Evolutionary conservation across 2,797 vertebrate species (phyloP), one percentile per base, ranked within the genome.

Genomic region (Balearica regulorum): DNA sequence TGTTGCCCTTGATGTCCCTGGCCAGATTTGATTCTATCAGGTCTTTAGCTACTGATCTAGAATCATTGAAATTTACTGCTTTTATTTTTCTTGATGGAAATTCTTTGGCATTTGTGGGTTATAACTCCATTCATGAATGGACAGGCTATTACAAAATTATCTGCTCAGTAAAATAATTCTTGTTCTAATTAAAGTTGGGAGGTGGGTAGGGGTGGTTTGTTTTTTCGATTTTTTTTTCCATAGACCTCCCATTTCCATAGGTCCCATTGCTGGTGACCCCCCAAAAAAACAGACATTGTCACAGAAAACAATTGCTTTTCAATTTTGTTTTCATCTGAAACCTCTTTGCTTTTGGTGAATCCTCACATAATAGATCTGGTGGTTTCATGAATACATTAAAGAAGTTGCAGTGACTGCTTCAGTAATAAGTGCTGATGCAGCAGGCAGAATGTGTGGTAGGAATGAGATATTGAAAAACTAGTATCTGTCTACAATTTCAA

Each of bases 191-290:
- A 49, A 39, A 76, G 4, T 26, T 64, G 18, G 4, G 11, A 6
- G 3, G 6, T n/a, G 6, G 5, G 4, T 31, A 22, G 5, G 19
- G 10, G 18, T 49, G 4, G 0, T 5, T 35, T 20, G 3, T 0
- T 8, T 33, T 26, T 37, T 76, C 2, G 4, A 1, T 2, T 28
- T 13, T 8, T 51, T 49, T 3, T 33, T 26, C 20, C 4, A 24
- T 7, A 35, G 16, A 33, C 5, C 4, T 72, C 22, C 4, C 21
- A 26, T 61, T 49, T 49, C 24, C 48, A 64, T 33, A 33, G 10
- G 6, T 33, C 13, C 2, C 1, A 18, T 57, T 84, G 10, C 15
- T 73, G 28, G 1, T 60, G 44, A 41, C 37, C 5, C 5, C 17
- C 28, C 77, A 48, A 37, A 21, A 33, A 55, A 73, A 39, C 17